Evolutionary conservation across 2,888 invertebrate genomes (phyloP), one percentile per base, ranked within the genome.

Genomic region (Rhagium mordax): DNA sequence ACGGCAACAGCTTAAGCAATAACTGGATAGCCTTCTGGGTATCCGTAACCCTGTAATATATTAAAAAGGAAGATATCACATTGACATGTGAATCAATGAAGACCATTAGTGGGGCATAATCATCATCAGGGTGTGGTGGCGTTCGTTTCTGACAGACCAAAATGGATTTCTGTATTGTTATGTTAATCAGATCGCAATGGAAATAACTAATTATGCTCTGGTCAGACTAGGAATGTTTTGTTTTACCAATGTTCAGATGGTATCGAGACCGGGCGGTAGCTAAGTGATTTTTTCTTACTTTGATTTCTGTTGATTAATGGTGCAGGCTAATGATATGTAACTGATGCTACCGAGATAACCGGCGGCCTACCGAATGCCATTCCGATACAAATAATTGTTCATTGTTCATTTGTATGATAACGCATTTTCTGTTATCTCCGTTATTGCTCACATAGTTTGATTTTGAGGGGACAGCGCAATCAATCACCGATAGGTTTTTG

Each of bases 111-210:
- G 29, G 41, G 72, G 51, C 70, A 61, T 70, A 69, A 74, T 74
- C 68, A 74, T 71, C 72, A 70, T 74, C 76, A 75, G 76, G 79
- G 79, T 75, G 79, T 78, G 79, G 78, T 78, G 61, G 60, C 27
- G 74, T 77, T 71, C 71, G 74, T 70, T 77, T 77, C 77, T 82
- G 82, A 81, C 81, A 81, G 81, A 78, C 79, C 59, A 80, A 82
- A 83, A 83, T 84, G 82, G 82, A 82, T 82, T 81, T 79, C 78
- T 81, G 79, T 81, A 83, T 84, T 84, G 81, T 84, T 84, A 84
- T 84, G 83, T 81, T 84, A 83, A 84, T 84, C 84, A 82, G 82
- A 82, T 84, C 80, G 81, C 82, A 81, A 83, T 82, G 81, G 81
- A 83, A 82, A 80, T 79, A 83, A 83, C 81, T 83, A 84, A 83